Conservation (phyloP, 1,140 invertebrate genomes). For the Andrena cerasifolii region DNA sequence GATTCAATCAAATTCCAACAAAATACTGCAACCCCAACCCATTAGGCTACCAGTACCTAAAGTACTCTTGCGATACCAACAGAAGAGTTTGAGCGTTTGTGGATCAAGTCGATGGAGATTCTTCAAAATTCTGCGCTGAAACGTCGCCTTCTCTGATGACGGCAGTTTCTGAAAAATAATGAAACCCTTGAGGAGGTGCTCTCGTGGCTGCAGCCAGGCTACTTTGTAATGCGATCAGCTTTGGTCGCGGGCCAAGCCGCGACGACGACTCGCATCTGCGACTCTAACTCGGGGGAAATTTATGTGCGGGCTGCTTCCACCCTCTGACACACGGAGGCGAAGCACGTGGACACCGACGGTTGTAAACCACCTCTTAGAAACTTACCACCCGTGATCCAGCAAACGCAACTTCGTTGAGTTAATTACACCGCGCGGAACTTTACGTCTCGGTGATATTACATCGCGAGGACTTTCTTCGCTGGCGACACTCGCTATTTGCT, state of each 20-base stretch:
- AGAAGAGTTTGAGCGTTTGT: no score
- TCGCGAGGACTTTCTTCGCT: neutral
- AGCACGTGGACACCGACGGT: constrained; percentile 41
- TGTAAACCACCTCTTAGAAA: constrained; percentile 46
- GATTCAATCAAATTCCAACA: no score
- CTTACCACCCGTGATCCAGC: constrained; percentile 15
- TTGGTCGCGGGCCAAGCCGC: constrained; percentile 57
- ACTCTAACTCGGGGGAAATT: constrained; percentile 42
- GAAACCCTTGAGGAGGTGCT: constrained; percentile 25
- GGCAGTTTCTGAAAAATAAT: constrained; percentile 42
- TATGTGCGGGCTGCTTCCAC: constrained; percentile 48
- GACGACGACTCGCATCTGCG: constrained; percentile 61
- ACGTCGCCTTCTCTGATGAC: neutral
- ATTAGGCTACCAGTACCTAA: no score
- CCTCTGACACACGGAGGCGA: constrained; percentile 45
- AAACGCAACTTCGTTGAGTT: constrained; percentile 50
- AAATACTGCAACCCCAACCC: no score
- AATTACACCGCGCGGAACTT: constrained; percentile 57
- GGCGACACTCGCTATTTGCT: neutral
- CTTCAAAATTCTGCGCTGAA: neutral
- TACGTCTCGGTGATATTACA: neutral
- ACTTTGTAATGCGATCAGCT: constrained; percentile 64
- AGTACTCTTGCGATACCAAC: no score
- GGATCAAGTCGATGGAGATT: no score
- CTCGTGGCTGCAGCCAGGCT: constrained; percentile 31